Conservation (phyloP, 2,113 vertebrate species). For the Paracanthobrama guichenoti region DNA sequence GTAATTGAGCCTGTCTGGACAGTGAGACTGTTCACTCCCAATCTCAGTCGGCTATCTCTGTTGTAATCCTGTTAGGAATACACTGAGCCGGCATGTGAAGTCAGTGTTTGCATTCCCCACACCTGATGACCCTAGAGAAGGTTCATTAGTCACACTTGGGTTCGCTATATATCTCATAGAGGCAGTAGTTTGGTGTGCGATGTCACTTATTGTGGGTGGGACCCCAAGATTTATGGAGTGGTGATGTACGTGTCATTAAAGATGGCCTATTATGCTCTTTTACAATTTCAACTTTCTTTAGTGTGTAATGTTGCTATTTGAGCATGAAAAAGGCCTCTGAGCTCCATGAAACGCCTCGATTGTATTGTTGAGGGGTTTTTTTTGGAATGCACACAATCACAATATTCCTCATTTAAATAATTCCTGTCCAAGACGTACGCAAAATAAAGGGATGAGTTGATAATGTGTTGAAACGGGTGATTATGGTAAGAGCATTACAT, state of each 20-base stretch:
- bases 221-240: not conserved
- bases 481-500: no score
- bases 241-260: not conserved
- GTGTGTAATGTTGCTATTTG: no score
- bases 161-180: not conserved
- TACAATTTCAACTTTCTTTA: no score
- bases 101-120: conserved; percentile 17
- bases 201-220: not conserved
- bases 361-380: no score
- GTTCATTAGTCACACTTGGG: not conserved
- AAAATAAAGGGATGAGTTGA: no score
- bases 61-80: conserved; percentile 24
- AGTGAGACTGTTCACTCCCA: not conserved
- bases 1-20: not conserved
- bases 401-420: no score
- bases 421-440: no score
- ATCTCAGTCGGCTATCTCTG: not conserved
- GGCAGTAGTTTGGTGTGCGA: not conserved
- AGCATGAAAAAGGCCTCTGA: no score
- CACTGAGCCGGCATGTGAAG: conserved; percentile 13
- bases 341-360: no score
- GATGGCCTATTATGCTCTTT: no score
- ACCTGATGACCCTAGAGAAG: conserved; percentile 8
- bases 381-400: no score
- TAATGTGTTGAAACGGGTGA: no score